Base-by-base conservation (phyloP, 2,888 invertebrate species). In the Melieria omissa region DNA sequence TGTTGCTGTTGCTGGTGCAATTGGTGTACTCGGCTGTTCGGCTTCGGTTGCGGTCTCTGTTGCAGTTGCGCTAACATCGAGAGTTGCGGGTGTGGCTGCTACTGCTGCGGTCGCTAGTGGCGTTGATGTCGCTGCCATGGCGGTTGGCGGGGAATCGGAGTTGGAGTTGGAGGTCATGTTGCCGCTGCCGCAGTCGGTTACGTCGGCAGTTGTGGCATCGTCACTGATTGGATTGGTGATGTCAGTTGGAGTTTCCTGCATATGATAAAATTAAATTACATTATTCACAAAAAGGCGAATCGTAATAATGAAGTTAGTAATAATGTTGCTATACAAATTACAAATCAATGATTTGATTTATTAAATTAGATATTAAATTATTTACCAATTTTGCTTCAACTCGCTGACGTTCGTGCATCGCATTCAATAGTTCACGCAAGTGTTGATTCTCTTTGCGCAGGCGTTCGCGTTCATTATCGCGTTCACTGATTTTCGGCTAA, bases 381-480 rank as follows among this genome's bases (percentile, higher is more conserved):
- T 76, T 78, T 74, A 85, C 85, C 80, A 82, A 81, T 79, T 81
- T 81, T 79, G 81, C 82, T 84, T 85, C 83, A 86, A 85, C 86
- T 86, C 86, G 82, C 83, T 85, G 83, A 78, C 84, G 83, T 77
- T 86, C 87, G 82, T 89, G 89, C 83, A 90, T 88, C 78, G 90
- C 90, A 83, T 92, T 92, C 74, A 93, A 87, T 81, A 92, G 91
- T 85, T 94, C 94, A 79, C 93, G 89, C 75, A 91, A 90, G 82
- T 90, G 90, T 80, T 92, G 91, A 80, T 93, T 87, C 84, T 94
- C 94, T 78, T 91, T 90, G 54, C 93, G 89, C 80, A 94, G 87
- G 79, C 90, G 89, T 81, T 93, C 93, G 71, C 92, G 88, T 84
- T 94, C 94, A 81, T 93, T 92, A 84, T 94, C 94, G 79, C 92